These are phyloP conservation scores for Cinclus mexicanus DNA, from an alignment of 2,113 vertebrate species.

Conservation along the genomic window DNA sequence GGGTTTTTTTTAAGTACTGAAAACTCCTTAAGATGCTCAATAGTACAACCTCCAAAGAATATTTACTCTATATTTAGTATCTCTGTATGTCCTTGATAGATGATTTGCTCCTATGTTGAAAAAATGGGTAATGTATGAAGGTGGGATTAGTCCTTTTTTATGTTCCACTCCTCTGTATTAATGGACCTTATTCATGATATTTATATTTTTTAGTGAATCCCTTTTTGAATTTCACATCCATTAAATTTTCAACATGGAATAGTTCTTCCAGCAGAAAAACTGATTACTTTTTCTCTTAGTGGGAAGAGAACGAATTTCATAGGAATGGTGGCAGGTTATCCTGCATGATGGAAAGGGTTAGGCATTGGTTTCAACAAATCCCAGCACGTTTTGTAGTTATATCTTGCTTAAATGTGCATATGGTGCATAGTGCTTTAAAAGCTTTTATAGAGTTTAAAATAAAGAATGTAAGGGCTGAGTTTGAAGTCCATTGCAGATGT, in stretches of 20 bases:
- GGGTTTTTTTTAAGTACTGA: not conserved
- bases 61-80: not conserved
- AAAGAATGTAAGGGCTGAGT: not conserved
- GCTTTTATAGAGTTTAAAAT: not conserved
- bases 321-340: not conserved
- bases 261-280: not conserved
- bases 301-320: not conserved
- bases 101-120: not conserved
- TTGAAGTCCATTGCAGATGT: not conserved
- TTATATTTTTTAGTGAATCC: not conserved
- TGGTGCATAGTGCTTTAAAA: not conserved
- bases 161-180: not conserved
- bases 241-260: not conserved
- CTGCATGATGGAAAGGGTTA: not conserved
- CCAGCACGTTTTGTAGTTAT: not conserved
- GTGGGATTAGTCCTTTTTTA: not conserved
- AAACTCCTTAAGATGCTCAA: not conserved
- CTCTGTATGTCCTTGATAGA: not conserved
- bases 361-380: not conserved
- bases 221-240: not conserved
- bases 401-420: not conserved
- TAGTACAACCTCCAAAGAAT: not conserved
- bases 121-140: not conserved
- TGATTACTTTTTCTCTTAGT: not conserved
- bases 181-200: not conserved